Evolutionary conservation across 2,113 vertebrate species (phyloP).

Genomic region (Sinocyclocheilus grahami): DNA sequence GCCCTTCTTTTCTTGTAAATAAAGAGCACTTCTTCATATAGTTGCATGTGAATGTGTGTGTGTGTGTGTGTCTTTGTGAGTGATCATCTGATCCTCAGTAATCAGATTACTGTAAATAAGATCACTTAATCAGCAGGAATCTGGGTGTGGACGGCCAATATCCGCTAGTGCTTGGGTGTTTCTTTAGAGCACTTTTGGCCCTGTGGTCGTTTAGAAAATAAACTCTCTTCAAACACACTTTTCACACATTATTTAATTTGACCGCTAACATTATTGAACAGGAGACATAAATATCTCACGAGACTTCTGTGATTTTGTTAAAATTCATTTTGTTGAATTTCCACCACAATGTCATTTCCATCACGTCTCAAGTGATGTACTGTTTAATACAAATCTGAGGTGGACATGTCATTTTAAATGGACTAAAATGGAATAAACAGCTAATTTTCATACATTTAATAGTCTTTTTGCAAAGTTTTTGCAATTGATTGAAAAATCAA

Average conservation of each 20-base stretch:
- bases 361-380: not conserved
- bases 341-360: not conserved
- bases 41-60: not conserved
- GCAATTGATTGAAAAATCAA: not conserved
- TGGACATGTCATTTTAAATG: not conserved
- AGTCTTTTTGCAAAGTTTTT: not conserved
- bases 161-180: slow-evolving; percentile 28
- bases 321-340: not conserved
- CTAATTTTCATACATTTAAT: too few relatives aligned
- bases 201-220: not conserved
- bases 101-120: slow-evolving; percentile 71
- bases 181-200: not conserved
- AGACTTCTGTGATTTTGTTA: not conserved
- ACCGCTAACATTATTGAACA: not conserved
- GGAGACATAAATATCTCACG: not conserved
- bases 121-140: slow-evolving; percentile 65
- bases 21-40: not conserved
- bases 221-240: not conserved
- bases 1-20: slow-evolving; percentile 16
- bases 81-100: slow-evolving; percentile 69
- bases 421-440: not conserved
- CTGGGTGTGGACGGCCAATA: slow-evolving; percentile 45
- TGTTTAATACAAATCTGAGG: not conserved
- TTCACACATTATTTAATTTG: not conserved
- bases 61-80: slow-evolving; percentile 2